A percentile compares a stretch with the other conserved stretches of the same genome.
Conservation (phyloP, 1,140 invertebrate species). For the Eciton burchellii region DNA sequence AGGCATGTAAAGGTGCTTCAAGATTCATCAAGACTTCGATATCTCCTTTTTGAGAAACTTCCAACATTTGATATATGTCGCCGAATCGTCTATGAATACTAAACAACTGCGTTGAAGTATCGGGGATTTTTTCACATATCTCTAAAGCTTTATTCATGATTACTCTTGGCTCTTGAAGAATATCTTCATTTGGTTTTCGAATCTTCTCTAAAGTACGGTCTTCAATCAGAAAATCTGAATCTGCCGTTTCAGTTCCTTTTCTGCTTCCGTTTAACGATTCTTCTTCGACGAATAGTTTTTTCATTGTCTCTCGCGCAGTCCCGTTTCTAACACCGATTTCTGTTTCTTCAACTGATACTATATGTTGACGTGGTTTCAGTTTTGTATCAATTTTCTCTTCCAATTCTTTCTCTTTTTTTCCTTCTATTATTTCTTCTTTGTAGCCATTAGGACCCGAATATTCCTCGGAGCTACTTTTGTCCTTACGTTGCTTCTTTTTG, state of each 20-base stretch:
- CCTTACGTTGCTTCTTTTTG: slow-evolving; percentile 68
- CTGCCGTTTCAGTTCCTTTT: slow-evolving; percentile 68
- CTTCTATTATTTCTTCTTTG: slow-evolving; percentile 25
- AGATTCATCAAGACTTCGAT: slow-evolving; percentile 46
- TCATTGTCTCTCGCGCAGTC: slow-evolving; percentile 31
- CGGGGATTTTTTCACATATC: slow-evolving; percentile 40
- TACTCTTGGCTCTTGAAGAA: slow-evolving; percentile 39
- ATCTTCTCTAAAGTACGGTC: slow-evolving; percentile 67
- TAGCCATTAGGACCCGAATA: slow-evolving; percentile 56
- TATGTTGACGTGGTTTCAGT: slow-evolving; percentile 24
- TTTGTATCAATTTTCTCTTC: slow-evolving; percentile 33
- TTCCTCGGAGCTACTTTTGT: slow-evolving; percentile 75
- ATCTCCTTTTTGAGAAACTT: slow-evolving; percentile 8
- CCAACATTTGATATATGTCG: slow-evolving; percentile 46
- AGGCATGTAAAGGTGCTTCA: slow-evolving; percentile 48
- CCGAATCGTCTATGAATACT: slow-evolving; percentile 50
- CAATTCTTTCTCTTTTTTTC: slow-evolving; percentile 60
- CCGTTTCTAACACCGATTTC: slow-evolving; percentile 49
- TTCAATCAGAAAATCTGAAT: background rate
- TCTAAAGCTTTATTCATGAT: slow-evolving; percentile 42
- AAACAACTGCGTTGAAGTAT: slow-evolving; percentile 35
- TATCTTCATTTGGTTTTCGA: slow-evolving; percentile 19
- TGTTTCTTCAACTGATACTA: slow-evolving; percentile 56
- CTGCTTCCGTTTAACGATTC: slow-evolving; percentile 70
- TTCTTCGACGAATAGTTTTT: slow-evolving; percentile 71